Conservation (phyloP, 2,797 vertebrate genomes). For the Periophthalmus magnuspinnatus region DNA sequence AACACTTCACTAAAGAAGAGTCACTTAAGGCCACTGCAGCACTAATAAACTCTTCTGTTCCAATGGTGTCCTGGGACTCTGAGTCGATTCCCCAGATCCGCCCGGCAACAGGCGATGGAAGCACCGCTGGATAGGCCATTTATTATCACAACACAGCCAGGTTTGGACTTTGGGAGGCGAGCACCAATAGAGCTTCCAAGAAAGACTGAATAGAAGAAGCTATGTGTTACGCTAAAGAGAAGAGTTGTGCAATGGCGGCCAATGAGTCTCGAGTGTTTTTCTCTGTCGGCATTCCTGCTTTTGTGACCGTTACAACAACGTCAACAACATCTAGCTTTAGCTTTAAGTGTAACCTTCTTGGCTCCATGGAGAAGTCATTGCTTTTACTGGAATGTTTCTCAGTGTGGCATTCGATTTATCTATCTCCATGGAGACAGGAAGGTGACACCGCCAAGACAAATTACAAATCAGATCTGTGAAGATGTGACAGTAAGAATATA, state of each 20-base stretch:
- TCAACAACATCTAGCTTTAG: background rate
- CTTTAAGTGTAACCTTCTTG: background rate
- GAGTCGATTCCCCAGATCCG: slow-evolving; percentile 51
- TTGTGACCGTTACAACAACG: background rate
- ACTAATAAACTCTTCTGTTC: slow-evolving; percentile 9
- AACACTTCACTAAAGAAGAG: slow-evolving; percentile 13
- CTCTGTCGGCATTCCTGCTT: slow-evolving; percentile 17
- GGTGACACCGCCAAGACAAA: background rate
- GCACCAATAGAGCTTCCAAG: slow-evolving; percentile 40
- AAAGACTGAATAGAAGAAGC: slow-evolving; percentile 28
- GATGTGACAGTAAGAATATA: background rate
- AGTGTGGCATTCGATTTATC: background rate
- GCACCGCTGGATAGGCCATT: slow-evolving; percentile 67
- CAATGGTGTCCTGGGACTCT: slow-evolving; percentile 27
- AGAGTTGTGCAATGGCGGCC: slow-evolving; percentile 39
- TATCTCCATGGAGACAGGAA: background rate
- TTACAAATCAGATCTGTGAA: background rate
- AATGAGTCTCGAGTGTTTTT: slow-evolving; percentile 40
- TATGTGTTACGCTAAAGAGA: slow-evolving; percentile 31
- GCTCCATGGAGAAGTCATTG: background rate
- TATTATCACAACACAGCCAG: slow-evolving; percentile 72
- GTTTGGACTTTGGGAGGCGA: slow-evolving; percentile 45
- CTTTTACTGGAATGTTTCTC: background rate
- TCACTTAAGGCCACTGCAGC: slow-evolving; percentile 17
- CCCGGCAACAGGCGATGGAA: slow-evolving; percentile 74